A percentile compares a stretch with the other conserved stretches of the same genome.
Evolutionary conservation across 2,888 invertebrate genomes (phyloP).

Genomic region (Ormyrus nitidulus): DNA sequence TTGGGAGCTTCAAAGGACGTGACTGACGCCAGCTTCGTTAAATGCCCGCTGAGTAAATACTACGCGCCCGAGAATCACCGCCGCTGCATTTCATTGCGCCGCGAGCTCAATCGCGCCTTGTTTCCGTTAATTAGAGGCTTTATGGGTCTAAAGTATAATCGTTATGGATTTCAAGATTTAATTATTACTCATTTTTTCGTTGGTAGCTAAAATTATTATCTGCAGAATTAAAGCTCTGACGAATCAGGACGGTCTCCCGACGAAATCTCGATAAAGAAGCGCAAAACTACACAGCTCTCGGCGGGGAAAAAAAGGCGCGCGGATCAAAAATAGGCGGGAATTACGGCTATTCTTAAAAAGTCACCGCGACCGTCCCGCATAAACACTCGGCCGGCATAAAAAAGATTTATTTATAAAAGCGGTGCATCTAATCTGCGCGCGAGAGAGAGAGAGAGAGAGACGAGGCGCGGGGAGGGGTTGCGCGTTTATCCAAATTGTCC

Average conservation of each 20-base stretch:
- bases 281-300: neutral
- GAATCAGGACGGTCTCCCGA: too few species aligned
- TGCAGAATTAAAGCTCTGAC: neutral
- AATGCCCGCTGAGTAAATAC: slow-evolving; percentile 2
- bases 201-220: too few species aligned
- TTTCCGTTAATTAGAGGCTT: slow-evolving; percentile 24
- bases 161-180: neutral
- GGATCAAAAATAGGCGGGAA: slow-evolving; percentile 12
- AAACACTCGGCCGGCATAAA: neutral
- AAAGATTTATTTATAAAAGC: slow-evolving; percentile 45
- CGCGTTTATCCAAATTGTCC: slow-evolving; percentile 34
- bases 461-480: neutral
- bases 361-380: neutral
- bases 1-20: neutral
- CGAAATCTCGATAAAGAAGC: too few species aligned
- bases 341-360: too few species aligned
- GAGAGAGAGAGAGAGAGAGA: neutral
- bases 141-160: too few species aligned
- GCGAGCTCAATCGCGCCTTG: slow-evolving; percentile 16
- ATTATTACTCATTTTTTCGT: neutral
- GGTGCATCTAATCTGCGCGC: slow-evolving; percentile 41
- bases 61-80: neutral
- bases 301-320: neutral
- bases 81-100: slow-evolving; percentile 16
- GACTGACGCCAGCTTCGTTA: neutral